Evolutionary conservation across 2,888 invertebrate species (phyloP).

Genomic region (Parasteatoda lunata): DNA sequence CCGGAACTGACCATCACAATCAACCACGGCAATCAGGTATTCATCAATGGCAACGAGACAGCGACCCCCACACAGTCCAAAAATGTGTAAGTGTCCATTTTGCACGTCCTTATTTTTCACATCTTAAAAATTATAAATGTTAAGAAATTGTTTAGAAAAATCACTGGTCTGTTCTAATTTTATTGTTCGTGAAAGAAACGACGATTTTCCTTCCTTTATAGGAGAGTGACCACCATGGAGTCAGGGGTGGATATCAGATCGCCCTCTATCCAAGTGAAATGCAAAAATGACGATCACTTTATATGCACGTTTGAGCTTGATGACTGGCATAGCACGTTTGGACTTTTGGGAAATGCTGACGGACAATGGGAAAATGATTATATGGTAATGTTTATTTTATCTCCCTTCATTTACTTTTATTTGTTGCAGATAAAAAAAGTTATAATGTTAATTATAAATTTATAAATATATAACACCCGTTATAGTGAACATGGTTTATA

Average conservation of each 20-base stretch:
- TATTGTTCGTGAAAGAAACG: not conserved
- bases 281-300: conserved; percentile 24
- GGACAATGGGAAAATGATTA: conserved; percentile 34
- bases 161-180: too few relatives aligned
- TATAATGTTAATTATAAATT: too few relatives aligned
- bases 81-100: conserved; percentile 55
- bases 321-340: conserved; percentile 43
- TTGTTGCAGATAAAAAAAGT: too few relatives aligned
- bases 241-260: conserved; percentile 40
- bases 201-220: not conserved
- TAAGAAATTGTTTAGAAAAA: too few relatives aligned
- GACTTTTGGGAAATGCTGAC: conserved; percentile 65
- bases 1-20: conserved; percentile 59
- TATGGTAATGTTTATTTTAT: conserved; percentile 23
- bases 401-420: too few relatives aligned
- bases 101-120: not conserved
- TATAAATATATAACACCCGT: too few relatives aligned
- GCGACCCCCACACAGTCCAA: not conserved
- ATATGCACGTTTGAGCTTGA: conserved; percentile 45
- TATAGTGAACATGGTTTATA: too few relatives aligned
- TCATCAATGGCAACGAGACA: conserved; percentile 49
- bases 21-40: conserved; percentile 46
- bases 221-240: conserved; percentile 33
- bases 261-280: conserved; percentile 39
- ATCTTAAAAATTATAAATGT: not conserved